These are phyloP conservation scores for Amphipyra berbera DNA, from an alignment of 2,888 invertebrate genomes.

Conservation along the genomic window DNA sequence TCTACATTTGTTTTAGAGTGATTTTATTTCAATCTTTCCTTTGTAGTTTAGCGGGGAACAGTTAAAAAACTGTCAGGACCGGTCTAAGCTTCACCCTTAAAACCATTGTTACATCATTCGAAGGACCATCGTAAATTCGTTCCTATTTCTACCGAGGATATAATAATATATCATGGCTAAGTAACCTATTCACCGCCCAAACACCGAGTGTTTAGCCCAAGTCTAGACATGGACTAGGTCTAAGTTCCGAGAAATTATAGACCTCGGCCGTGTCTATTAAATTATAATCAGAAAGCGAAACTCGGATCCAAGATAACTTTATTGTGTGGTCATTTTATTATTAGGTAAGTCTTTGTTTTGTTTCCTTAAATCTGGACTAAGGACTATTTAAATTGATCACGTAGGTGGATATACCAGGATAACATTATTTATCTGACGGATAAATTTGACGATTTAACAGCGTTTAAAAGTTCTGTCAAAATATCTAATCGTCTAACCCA, in stretches of 20 bases:
- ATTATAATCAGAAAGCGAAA: constrained; percentile 1
- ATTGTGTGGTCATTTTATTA: background rate
- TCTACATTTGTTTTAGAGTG: too few species aligned
- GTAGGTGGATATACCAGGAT: too few species aligned
- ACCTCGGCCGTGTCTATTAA: background rate
- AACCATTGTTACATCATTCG: background rate
- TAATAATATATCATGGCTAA: constrained; percentile 1
- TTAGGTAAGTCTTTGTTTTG: background rate
- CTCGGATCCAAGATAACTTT: background rate
- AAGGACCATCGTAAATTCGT: background rate
- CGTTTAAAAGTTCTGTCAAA: too few species aligned
- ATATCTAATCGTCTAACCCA: too few species aligned
- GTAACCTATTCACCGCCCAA: background rate
- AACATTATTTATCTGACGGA: too few species aligned
- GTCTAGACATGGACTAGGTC: background rate
- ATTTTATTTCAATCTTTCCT: too few species aligned
- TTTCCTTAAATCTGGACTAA: background rate
- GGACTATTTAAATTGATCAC: too few species aligned
- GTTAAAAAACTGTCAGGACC: too few species aligned
- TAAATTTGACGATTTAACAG: too few species aligned
- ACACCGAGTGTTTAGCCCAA: background rate
- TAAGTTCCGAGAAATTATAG: background rate
- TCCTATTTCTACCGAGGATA: background rate
- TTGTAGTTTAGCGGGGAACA: too few species aligned
- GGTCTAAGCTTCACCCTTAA: too few species aligned